Base-by-base conservation (phyloP, 2,888 invertebrate species). In the Apotomis capreana region DNA sequence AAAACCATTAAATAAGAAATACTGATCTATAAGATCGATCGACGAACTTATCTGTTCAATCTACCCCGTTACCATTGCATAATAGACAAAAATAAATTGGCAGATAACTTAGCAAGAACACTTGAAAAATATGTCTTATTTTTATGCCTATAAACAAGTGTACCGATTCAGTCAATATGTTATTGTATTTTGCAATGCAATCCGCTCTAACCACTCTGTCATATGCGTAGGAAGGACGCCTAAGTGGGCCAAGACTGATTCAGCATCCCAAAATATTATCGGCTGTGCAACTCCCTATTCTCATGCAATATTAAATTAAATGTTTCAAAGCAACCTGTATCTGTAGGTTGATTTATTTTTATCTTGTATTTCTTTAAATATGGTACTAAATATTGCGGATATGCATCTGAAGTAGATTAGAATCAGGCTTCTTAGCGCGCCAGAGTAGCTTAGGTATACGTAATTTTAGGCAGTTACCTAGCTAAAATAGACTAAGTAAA, bases 231-330 rank as follows among this genome's bases (percentile, higher is more conserved):
- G 67, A 55, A 62, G 67, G 51, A 71, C 67, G 13, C 58, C 55
- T 57, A 71, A 62, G 71, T 68, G 67, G 71, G 67, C 36, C 71
- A 68, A 37, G 37, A 37, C 67, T 71, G 67, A 71, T 57, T 63
- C 62, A 68, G 61, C 59, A 54, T 63, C 68, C 62, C 59, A 72
- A 72, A 72, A 72, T 69, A 68, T 52, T 68, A 52, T 58, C 61
- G 9, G 44, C 49, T 71, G 3, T 49, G 57, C 61, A 58, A 10
- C 65, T 61, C 12, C 44, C 71, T 64, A 64, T 49, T 49, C 5
- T 49, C 10, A 9, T 49, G 49, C 10, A 49, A 49, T 8, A 9
- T 49, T 49, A 10, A 10, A 49, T 9, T 9, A 10, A 9, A 10
- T 10, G 49, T 49, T 49, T 9, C 9, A 40, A 26, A 26, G 26